phyloP scores from a whole-genome alignment of 1,140 invertebrate species.

The Drosophila sucinea region DNA sequence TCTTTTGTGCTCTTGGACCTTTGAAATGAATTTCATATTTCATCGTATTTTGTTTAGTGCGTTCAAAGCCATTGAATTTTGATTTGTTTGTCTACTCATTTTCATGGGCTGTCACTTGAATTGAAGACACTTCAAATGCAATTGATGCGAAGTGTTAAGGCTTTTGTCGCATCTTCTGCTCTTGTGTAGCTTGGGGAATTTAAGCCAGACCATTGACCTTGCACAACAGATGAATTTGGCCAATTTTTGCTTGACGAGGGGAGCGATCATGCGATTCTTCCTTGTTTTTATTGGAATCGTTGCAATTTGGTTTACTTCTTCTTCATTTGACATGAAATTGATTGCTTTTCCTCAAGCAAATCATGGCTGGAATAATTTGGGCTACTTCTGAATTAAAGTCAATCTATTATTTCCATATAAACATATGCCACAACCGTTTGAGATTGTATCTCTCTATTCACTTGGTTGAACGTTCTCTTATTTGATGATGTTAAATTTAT shows the following conservation, averaged over 20 bases:
- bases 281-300: too few species aligned
- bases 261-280: too few species aligned
- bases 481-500: too few species aligned
- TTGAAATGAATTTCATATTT: constrained; percentile 41
- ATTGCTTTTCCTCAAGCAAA: too few species aligned
- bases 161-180: constrained; percentile 35
- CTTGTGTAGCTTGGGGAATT: constrained; percentile 24
- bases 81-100: constrained; percentile 71
- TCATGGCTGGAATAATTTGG: too few species aligned
- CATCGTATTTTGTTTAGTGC: constrained; percentile 38
- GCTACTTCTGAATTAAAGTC: too few species aligned
- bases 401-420: too few species aligned
- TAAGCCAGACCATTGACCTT: constrained; percentile 63
- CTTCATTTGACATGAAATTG: too few species aligned
- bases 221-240: constrained; percentile 18
- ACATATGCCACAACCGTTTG: too few species aligned
- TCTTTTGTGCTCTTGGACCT: constrained; percentile 1
- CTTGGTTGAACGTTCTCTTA: too few species aligned
- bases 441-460: too few species aligned
- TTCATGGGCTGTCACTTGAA: constrained; percentile 76
- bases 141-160: constrained; percentile 62
- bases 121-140: constrained; percentile 63
- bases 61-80: constrained; percentile 54
- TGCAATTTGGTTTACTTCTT: too few species aligned
- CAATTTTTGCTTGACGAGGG: constrained; percentile 26